Evolutionary conservation across 1,140 invertebrate genomes (phyloP), one percentile per base, ranked within the genome.

Genomic region (Condylostylus longicornis): DNA sequence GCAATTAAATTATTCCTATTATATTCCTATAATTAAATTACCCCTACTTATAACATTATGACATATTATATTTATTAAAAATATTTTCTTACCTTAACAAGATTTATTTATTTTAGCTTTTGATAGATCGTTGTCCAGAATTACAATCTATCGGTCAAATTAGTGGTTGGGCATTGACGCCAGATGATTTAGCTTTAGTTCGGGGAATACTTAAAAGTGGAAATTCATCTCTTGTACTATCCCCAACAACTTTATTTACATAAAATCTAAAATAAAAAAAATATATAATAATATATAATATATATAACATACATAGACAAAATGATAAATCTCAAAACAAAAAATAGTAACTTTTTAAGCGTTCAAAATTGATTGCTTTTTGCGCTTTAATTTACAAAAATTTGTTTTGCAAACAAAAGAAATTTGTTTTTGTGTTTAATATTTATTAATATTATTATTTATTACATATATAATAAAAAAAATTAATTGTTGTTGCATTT

Each of bases 101-200:
- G 3, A 20, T 5, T 2, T 18, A 21, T 9, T 23, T 9, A 18
- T 29, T 43, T 0, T 7, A 59, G 56, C 35, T 59, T 17, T 37
- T 59, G 9, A 72, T 74, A 67, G 71, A 72, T 33, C 62, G 61
- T 32, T 76, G 73, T 50, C 72, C 71, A 4, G 73, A 71, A 41
- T 51, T 77, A 27, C 64, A 66, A 43, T 68, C 68, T 32, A 52
- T 76, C 5, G 74, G 73, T 0, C 68, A 74, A 44, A 43, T 77
- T 9, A 71, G 64, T 22, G 72, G 72, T 9, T 77, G 74, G 74
- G 61, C 67, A 25, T 57, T 72, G 22, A 68, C 66, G 0, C 68
- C 70, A 3, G 71, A 74, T 42, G 73, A 77, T 40, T 64, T 76
- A 49, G 69, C 74, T 49, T 49, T 73, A 4, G 65, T 75, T 45